phyloP scores from a whole-genome alignment of 2,113 vertebrate genomes.

The Seriola rivoliana region DNA sequence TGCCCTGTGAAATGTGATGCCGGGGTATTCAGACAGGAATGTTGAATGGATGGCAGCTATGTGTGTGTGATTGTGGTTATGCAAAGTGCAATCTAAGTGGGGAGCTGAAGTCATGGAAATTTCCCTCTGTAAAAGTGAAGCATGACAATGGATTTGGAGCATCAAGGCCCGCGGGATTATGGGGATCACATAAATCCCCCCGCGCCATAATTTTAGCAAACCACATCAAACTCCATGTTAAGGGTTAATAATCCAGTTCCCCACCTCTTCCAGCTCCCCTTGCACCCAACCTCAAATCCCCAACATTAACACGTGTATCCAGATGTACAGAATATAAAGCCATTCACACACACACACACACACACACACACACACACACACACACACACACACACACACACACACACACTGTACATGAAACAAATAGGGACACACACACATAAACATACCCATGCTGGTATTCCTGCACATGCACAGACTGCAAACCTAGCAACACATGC shows the following conservation, averaged over 20 bases:
- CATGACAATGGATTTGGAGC: slow-evolving; percentile 85
- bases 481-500: slow-evolving; percentile 23
- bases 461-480: slow-evolving; percentile 24
- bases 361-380: slow-evolving; percentile 18
- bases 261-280: slow-evolving; percentile 69
- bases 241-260: slow-evolving; percentile 83
- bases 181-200: slow-evolving; percentile 80
- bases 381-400: slow-evolving; percentile 26
- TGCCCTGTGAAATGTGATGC: slow-evolving; percentile 75
- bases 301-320: slow-evolving; percentile 64
- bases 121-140: slow-evolving; percentile 80
- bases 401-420: slow-evolving; percentile 6
- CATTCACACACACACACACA: slow-evolving; percentile 26
- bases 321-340: slow-evolving; percentile 41
- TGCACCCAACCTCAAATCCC: slow-evolving; percentile 70
- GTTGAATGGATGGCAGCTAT: slow-evolving; percentile 74
- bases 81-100: slow-evolving; percentile 76
- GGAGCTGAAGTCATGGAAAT: slow-evolving; percentile 84
- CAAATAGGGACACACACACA: slow-evolving; percentile 1
- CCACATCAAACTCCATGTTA: slow-evolving; percentile 80
- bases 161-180: slow-evolving; percentile 82
- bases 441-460: slow-evolving; percentile 31
- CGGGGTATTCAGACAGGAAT: slow-evolving; percentile 72
- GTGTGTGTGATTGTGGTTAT: slow-evolving; percentile 74
- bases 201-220: slow-evolving; percentile 74